These are phyloP conservation scores for Lucilia cuprina DNA, from an alignment of 1,140 invertebrate genomes.

Conservation along the genomic window DNA sequence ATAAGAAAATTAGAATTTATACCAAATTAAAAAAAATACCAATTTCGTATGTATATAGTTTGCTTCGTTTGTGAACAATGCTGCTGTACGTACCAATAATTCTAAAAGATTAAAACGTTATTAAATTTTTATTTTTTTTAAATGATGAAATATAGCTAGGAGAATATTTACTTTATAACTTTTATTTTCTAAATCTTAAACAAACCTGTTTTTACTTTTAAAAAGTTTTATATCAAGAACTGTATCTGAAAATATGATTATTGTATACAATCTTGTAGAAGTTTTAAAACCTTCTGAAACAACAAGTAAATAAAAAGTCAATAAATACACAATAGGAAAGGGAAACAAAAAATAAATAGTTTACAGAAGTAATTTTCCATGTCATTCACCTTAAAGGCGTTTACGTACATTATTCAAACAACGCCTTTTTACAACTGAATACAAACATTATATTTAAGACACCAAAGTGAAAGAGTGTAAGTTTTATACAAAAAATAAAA, in stretches of 20 bases:
- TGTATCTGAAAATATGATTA: not conserved
- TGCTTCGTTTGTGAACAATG: too few relatives aligned
- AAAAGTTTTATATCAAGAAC: not conserved
- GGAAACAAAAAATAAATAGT: not conserved
- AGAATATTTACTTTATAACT: not conserved
- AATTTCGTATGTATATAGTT: too few relatives aligned
- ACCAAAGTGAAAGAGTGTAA: not conserved
- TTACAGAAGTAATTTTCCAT: slow-evolving; percentile 15
- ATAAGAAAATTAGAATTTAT: too few relatives aligned
- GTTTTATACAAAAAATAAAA: not conserved
- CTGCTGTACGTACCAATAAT: too few relatives aligned
- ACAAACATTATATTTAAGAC: not conserved
- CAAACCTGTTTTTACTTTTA: not conserved
- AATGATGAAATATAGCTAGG: too few relatives aligned
- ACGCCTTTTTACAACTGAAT: not conserved
- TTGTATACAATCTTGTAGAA: not conserved
- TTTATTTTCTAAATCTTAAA: not conserved
- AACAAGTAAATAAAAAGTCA: not conserved
- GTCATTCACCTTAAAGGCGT: slow-evolving; percentile 16
- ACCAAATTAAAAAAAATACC: too few relatives aligned
- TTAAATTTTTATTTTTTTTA: too few relatives aligned
- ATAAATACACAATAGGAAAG: not conserved
- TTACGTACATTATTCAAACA: not conserved
- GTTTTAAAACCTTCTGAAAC: not conserved
- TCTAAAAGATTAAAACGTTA: too few relatives aligned